Base-by-base conservation (phyloP, 2,113 vertebrate species). In the Alces alces region DNA sequence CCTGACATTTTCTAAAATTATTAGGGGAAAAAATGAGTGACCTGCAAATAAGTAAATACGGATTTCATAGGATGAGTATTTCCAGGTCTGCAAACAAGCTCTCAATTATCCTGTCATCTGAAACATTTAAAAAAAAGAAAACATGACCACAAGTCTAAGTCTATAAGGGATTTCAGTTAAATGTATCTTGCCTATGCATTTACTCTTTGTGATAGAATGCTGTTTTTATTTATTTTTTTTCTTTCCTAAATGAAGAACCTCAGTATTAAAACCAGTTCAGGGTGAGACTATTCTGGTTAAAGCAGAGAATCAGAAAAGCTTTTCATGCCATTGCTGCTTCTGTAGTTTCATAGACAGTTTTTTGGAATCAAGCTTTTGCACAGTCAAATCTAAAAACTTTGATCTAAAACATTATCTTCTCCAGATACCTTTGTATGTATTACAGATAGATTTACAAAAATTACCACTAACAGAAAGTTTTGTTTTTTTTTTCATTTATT, bases 1-100 rank as follows among this genome's bases (percentile, higher is more conserved):
- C 19, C 25, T 80, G 58, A 93, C 43, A 86, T 95, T 87, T 97
- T 91, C 92, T 89, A 90, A 91, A 58, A 79, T 43, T 33, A 90
- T 93, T 61, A 50, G 13, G 86, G 54, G 25, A 28, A 70, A 79
- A 93, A 91, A 61, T 47, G 19, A 96, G 50, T 87, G 73, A 96
- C 66, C 47, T 92, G 85, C n/a, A 89, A 79, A 27, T 28, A 95
- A 87, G 21, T 60, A 89, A 57, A 83, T 83, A 95, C 15, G 36
- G 23, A 91, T 97, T 93, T 87, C 84, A 95, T 89, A 57, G 17
- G 6, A 70, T 36, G 57, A 70, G 28, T 85, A 47, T 66, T 92
- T 84, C n/a, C 57, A 96, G 84, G 73, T 73, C 27, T 80, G 33
- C 64, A 95, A 95, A 89, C 1, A 93, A 95, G 13, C 43, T 95